Base-by-base conservation (phyloP, 1,140 invertebrate genomes). In the Bilobella aurantiaca region DNA sequence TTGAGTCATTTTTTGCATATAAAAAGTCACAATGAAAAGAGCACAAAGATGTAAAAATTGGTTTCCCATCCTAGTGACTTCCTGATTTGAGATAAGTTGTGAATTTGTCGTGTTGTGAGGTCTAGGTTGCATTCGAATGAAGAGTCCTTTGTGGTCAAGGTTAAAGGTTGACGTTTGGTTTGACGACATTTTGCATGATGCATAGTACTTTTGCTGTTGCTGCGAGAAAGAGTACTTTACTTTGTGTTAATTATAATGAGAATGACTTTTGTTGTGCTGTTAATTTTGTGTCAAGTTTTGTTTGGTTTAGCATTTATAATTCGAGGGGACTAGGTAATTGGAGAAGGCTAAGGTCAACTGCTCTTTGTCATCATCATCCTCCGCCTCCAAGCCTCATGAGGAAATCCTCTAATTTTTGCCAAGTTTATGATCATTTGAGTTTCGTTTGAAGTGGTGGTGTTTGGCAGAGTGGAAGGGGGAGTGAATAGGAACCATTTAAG, bases 281-380 rank as follows among this genome's bases (percentile, higher is more conserved):
- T n/a, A n/a, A n/a, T n/a, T n/a, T n/a, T n/a, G n/a, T 18, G 8
- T 42, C 34, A 42, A 42, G 34, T 42, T 42, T 42, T 12, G 8
- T 42, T 12, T 18, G 34, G 18, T 12, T 8, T 12, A 12, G 34
- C 8, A 18, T 18, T 42, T 42, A 18, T 8, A 42, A 42, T 42
- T 42, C 8, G 18, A 42, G 18, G 34, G 34, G 23, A 23, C 49
- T 53, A 23, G 49, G 49, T 53, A 16, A 8, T 53, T 12, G 49
- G 49, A 12, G 12, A 53, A 53, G 49, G 49, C 49, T 53, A 53
- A 53, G 49, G 49, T 53, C 49, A 53, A 5, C 49, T 53, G 21
- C 21, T 23, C 49, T 53, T 53, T 42, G 34, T 42, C n/a, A n/a
- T n/a, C n/a, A n/a, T n/a, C n/a, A n/a, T n/a, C n/a, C n/a, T n/a